Evolutionary conservation across 2,888 invertebrate species (phyloP), one percentile per base, ranked within the genome.

Genomic region (Amphiduros pacificus): DNA sequence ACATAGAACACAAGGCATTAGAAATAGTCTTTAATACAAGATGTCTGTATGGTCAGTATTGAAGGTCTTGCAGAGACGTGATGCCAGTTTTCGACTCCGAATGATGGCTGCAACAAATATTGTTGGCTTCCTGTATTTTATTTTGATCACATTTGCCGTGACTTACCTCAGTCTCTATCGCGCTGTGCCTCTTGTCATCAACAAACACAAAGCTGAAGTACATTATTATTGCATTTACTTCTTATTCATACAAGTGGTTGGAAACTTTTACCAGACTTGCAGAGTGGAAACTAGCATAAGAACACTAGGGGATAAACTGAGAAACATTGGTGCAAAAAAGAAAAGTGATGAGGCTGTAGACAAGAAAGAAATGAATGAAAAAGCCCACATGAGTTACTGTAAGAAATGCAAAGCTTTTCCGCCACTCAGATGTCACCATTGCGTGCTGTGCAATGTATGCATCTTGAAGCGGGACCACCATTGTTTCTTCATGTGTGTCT

Each of bases 401-500:
- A 44, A 29, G 20, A 49, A 31, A 3, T 71, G 71, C 61, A 29
- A 66, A 14, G 28, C 40, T 5, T 24, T 31, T 5, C 40, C 44
- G 11, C 73, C 71, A 9, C 55, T 55, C 1, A 61, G 73, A 49
- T 61, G 70, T 3, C 73, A 73, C 53, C 66, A 71, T 51, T 73
- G 73, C 55, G 53, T 53, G 5, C 59, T 73, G 40, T 73, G 73
- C 28, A 63, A 67, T 22, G 64, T 58, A 1, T 66, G 69, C 41
- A 62, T 73, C 27, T 51, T 71, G 41, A 68, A 67, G 48, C 53
- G 69, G 6, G 72, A 72, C 58, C 72, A 72, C 32, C 72, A 72
- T 50, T 72, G 72, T 49, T 72, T 70, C 60, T 71, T 72, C 52
- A 66, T 70, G 68, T 65, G 67, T 3, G 64, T 64, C 11, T 72